A percentile compares a stretch with the other conserved stretches of the same genome.
These are phyloP conservation scores for Heterodera filipjevi DNA, from an alignment of 2,888 invertebrate genomes.

Conservation along the genomic window DNA sequence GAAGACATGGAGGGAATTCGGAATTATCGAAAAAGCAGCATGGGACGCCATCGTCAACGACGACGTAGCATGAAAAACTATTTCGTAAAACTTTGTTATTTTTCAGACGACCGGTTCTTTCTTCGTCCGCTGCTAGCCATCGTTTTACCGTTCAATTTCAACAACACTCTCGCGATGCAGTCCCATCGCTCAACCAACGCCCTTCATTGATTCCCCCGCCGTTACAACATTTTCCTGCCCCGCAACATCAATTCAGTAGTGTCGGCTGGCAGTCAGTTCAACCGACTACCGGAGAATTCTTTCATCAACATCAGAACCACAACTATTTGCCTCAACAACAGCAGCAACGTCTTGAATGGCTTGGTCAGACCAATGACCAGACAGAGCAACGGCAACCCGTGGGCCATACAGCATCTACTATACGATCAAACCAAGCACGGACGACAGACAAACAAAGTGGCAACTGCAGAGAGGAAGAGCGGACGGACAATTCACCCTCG, in stretches of 20 bases:
- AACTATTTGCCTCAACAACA: constrained; percentile 21
- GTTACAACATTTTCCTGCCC: background rate
- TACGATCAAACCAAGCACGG: background rate
- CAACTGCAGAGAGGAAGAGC: constrained; percentile 1
- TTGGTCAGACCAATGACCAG: background rate
- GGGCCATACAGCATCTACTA: background rate
- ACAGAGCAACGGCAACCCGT: background rate
- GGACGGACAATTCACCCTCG: constrained; percentile 9
- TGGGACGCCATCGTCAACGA: background rate
- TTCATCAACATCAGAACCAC: constrained; percentile 16
- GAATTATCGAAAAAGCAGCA: background rate
- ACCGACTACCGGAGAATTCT: background rate
- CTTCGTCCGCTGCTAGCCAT: background rate
- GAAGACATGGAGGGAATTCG: background rate
- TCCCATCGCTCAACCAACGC: background rate
- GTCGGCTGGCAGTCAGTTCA: background rate
- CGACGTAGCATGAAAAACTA: background rate
- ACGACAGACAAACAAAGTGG: background rate
- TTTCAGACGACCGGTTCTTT: background rate
- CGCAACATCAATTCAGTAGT: background rate
- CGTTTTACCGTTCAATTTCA: background rate
- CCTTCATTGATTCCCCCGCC: background rate
- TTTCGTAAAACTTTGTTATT: background rate
- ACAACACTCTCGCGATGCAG: background rate
- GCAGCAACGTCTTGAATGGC: background rate